Evolutionary conservation across 2,797 vertebrate genomes (phyloP).

Genomic region (Sebastes itinus): DNA sequence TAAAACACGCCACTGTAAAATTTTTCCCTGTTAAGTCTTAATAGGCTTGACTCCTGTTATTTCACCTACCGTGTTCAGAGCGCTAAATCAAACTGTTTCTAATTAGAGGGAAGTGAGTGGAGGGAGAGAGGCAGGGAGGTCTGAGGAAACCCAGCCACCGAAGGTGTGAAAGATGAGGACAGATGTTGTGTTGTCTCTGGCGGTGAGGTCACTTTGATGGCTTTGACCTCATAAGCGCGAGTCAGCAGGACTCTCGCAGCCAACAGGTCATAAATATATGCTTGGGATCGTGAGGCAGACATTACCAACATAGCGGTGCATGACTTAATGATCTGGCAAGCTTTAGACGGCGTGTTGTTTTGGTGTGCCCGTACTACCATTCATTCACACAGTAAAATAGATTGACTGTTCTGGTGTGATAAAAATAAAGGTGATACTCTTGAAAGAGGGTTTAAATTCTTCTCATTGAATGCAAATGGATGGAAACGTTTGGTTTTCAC

Average conservation of each 20-base stretch:
- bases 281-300: constrained; percentile 78
- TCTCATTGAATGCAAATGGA: background rate
- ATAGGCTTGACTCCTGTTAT: constrained; percentile 60
- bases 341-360: constrained; percentile 51
- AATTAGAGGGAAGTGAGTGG: constrained; percentile 62
- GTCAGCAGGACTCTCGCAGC: constrained; percentile 76
- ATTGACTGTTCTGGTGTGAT: constrained; percentile 38
- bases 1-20: constrained; percentile 25
- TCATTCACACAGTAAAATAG: constrained; percentile 62
- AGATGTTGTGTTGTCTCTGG: constrained; percentile 78
- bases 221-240: constrained; percentile 78
- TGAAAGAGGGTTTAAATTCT: background rate
- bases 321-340: constrained; percentile 82
- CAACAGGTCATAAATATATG: constrained; percentile 83
- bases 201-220: constrained; percentile 81
- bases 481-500: background rate
- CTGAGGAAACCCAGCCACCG: constrained; percentile 67
- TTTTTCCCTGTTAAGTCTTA: constrained; percentile 35
- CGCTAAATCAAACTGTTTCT: constrained; percentile 64
- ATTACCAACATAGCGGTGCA: constrained; percentile 77
- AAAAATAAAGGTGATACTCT: constrained; percentile 10
- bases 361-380: constrained; percentile 67
- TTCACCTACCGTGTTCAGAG: constrained; percentile 57
- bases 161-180: constrained; percentile 83
- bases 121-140: constrained; percentile 71